Base-by-base conservation (phyloP, 2,888 invertebrate genomes). In the Eupithecia exiguata region DNA sequence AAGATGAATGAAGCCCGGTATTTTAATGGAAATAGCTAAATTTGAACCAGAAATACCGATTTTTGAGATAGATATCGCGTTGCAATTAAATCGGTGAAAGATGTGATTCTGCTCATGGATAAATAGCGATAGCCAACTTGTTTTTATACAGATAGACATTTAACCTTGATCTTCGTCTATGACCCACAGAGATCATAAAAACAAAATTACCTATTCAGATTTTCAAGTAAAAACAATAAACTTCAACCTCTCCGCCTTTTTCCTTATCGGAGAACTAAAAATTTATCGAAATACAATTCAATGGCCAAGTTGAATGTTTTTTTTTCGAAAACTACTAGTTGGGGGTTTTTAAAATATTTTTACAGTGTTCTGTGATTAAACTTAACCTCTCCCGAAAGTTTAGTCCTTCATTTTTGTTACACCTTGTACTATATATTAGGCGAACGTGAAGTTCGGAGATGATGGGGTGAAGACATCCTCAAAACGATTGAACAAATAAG, bases 21-120 rank as follows among this genome's bases (percentile, higher is more conserved):
- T n/a, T 49, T n/a, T n/a, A n/a, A n/a, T 49, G n/a, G n/a, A 49
- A 49, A 49, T 49, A 25, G 21, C 25, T 25, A 12, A 9, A 36
- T 14, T 61, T n/a, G 46, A 58, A 65, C 65, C 40, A 21, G 18
- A n/a, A 72, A 43, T 53, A 58, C 53, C 30, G 68, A 72, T 68
- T 30, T 70, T 68, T 66, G 70, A 43, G 61, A 21, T 69, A 25
- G 62, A 71, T 16, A 67, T 72, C 68, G 43, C 49, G 3, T 3
- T 2, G 12, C 14, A 12, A 9, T 35, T 43, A 58, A 30, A 68
- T 25, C 40, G 68, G 77, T 74, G 77, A 77, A 74, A 77, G 76
- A 70, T 6, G 66, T 40, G 53, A 72, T 49, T 36, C 30, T 61
- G 18, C 25, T 38, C 25, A 18, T 10, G 4, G 53, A 18, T 49